These are phyloP conservation scores for Caenorhabditis tropicalis DNA, from an alignment of 1,140 invertebrate genomes.

Conservation along the genomic window DNA sequence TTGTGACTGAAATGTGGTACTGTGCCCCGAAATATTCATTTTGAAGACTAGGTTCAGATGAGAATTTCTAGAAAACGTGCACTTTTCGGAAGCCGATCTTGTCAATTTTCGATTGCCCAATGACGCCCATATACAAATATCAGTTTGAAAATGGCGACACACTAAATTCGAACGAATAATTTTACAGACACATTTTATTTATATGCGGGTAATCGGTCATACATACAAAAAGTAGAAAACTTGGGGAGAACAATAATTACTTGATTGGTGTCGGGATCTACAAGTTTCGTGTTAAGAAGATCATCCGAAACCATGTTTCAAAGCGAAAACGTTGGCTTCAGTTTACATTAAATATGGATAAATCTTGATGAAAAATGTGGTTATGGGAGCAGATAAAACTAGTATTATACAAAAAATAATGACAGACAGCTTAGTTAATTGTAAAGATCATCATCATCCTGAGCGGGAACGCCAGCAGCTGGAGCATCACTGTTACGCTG, in stretches of 20 bases:
- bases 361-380: background rate
- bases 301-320: constrained; percentile 34
- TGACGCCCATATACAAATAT: constrained; percentile 2
- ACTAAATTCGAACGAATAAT: too few relatives aligned
- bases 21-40: too few relatives aligned
- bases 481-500: background rate
- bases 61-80: too few relatives aligned
- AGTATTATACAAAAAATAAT: background rate
- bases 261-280: background rate
- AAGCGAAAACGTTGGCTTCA: constrained; percentile 26
- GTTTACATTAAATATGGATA: constrained; percentile 3
- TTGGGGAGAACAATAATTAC: background rate
- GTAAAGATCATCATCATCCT: constrained; percentile 48
- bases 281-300: background rate
- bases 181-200: background rate
- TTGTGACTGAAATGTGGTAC: too few relatives aligned
- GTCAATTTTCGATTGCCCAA: too few relatives aligned
- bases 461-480: background rate
- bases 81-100: background rate
- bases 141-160: constrained; percentile 16
- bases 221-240: too few relatives aligned
- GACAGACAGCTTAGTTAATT: background rate
- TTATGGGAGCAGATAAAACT: constrained; percentile 6
- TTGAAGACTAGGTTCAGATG: too few relatives aligned
- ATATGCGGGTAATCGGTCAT: too few relatives aligned